Evolutionary conservation across 2,113 vertebrate species (phyloP), one percentile per base, ranked within the genome.

Genomic region (Charadrius vociferus): DNA sequence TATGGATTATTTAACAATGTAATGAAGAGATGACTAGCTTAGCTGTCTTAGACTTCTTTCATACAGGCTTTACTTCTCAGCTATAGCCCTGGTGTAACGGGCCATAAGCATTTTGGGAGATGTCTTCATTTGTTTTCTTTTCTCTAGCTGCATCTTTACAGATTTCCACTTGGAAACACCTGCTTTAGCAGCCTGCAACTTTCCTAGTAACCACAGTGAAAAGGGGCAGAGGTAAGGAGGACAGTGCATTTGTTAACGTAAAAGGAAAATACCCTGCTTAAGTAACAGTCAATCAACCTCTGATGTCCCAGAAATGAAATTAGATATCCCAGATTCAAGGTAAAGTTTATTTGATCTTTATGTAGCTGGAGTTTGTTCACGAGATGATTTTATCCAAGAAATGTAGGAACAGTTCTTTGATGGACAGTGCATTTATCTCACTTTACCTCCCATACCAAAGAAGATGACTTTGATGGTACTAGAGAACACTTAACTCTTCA

Each of bases 361-460:
- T 72, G 90, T 87, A 96, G 95, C 96, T 97, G 95, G 95, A 97
- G 96, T 97, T 97, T 96, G 91, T 96, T 97, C 95, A 97, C 96
- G 89, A 96, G 96, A 96, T 97, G 95, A 96, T 96, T 97, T 97
- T 91, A 97, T 97, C 96, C 95, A 97, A 96, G 96, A 97, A 97
- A 97, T 97, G 90, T 97, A 96, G 95, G 96, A 94, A 97, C 95
- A 2, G 84, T 96, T 97, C 95, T 91, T 95, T 96, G 96, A 97
- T 96, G 96, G 96, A 97, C 95, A 95, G 86, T 58, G 95, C 87
- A 94, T 90, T 96, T 87, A 95, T 96, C 95, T 96, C 93, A 94
- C 93, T 96, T 93, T 95, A 96, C 91, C 93, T 95, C 96, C 95
- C 96, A 96, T 61, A 96, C 84, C 96, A 97, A 96, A 95, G 94